phyloP scores from a whole-genome alignment of 2,888 invertebrate genomes.

The Monopis laevigella region DNA sequence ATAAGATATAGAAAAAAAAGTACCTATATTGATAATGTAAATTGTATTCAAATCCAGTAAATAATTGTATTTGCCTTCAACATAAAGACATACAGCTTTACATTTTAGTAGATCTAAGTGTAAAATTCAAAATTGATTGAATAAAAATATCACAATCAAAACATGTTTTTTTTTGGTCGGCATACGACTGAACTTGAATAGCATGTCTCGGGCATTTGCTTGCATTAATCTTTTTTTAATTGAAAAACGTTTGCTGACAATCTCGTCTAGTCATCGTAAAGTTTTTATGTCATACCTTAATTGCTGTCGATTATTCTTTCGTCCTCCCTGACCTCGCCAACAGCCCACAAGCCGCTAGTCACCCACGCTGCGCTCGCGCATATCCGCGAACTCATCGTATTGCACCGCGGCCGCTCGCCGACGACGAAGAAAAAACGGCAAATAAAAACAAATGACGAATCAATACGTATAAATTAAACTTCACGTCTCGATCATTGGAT shows the following conservation, averaged over 20 bases:
- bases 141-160: too few relatives aligned
- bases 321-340: conserved; percentile 28
- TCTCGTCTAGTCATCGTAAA: conserved; percentile 12
- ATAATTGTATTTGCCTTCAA: too few relatives aligned
- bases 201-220: too few relatives aligned
- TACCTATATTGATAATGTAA: too few relatives aligned
- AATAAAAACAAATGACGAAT: not conserved
- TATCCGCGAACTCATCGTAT: conserved; percentile 3
- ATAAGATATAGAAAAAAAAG: too few relatives aligned
- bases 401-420: not conserved
- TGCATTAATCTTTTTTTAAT: too few relatives aligned
- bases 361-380: conserved; percentile 3
- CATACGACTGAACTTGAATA: too few relatives aligned
- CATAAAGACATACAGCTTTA: too few relatives aligned
- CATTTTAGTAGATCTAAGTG: too few relatives aligned
- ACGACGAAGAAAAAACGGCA: not conserved
- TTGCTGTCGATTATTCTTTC: conserved; percentile 25
- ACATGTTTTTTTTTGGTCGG: too few relatives aligned
- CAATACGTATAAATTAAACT: not conserved
- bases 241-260: conserved; percentile 7
- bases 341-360: not conserved
- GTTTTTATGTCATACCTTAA: conserved; percentile 25
- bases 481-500: not conserved
- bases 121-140: too few relatives aligned
- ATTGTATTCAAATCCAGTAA: too few relatives aligned